These are phyloP conservation scores for Grammomys surdaster DNA, from an alignment of 2,113 vertebrate species.

Conservation along the genomic window DNA sequence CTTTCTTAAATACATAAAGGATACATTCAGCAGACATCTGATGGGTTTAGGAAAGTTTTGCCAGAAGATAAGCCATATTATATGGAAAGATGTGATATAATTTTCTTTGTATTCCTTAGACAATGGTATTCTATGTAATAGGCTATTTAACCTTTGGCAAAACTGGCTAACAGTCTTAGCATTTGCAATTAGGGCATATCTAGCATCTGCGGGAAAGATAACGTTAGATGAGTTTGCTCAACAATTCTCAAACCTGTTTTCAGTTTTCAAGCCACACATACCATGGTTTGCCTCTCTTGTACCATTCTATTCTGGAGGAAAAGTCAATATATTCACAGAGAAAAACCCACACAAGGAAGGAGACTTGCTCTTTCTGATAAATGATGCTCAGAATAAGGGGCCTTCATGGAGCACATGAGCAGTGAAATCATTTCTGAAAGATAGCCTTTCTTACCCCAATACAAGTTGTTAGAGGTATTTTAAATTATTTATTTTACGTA, in stretches of 20 bases:
- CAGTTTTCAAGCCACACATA: neutral
- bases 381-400: neutral
- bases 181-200: neutral
- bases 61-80: neutral
- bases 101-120: conserved; percentile 1
- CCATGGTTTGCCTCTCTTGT: neutral
- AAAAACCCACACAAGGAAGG: neutral
- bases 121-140: neutral
- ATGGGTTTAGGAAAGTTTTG: conserved; percentile 10
- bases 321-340: neutral
- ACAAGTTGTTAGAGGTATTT: neutral
- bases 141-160: neutral
- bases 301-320: neutral
- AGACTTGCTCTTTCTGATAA: neutral
- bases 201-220: neutral
- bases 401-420: neutral
- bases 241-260: neutral
- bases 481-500: neutral
- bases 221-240: neutral
- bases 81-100: neutral
- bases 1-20: neutral
- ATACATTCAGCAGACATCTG: neutral
- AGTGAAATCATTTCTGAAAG: neutral
- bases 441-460: neutral
- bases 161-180: neutral